Evolutionary conservation across 2,888 invertebrate species (phyloP).

Genomic region (Oligia strigilis): DNA sequence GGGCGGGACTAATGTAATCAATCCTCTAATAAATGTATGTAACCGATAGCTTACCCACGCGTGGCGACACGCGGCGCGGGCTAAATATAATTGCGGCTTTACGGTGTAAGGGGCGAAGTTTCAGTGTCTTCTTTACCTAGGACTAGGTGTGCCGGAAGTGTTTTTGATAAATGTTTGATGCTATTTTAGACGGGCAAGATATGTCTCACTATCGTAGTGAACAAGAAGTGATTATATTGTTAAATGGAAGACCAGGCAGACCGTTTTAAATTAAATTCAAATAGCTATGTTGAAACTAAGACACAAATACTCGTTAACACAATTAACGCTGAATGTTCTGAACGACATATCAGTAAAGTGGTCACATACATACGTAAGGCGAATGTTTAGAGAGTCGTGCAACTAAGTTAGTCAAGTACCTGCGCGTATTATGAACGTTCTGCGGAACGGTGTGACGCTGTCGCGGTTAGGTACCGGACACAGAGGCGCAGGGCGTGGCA

Average conservation of each 20-base stretch:
- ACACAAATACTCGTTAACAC: slow-evolving; percentile 4
- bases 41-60: no score
- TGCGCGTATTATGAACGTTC: slow-evolving; percentile 37
- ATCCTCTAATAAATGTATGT: no score
- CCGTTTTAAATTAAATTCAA: not conserved
- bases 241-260: not conserved
- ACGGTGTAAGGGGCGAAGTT: not conserved
- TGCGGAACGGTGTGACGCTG: not conserved
- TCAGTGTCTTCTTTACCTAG: not conserved
- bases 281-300: not conserved
- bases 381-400: slow-evolving; percentile 20
- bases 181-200: not conserved
- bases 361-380: slow-evolving; percentile 14
- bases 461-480: not conserved
- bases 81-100: no score
- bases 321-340: slow-evolving; percentile 13
- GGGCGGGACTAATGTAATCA: no score
- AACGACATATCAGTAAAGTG: slow-evolving; percentile 28
- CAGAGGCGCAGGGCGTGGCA: not conserved
- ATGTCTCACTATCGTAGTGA: not conserved
- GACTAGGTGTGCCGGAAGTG: not conserved
- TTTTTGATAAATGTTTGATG: no score
- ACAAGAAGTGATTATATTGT: not conserved
- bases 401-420: slow-evolving; percentile 43
- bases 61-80: no score